These are phyloP conservation scores for Pelecanoides urinatrix DNA, from an alignment of 2,113 vertebrate species.

Conservation along the genomic window DNA sequence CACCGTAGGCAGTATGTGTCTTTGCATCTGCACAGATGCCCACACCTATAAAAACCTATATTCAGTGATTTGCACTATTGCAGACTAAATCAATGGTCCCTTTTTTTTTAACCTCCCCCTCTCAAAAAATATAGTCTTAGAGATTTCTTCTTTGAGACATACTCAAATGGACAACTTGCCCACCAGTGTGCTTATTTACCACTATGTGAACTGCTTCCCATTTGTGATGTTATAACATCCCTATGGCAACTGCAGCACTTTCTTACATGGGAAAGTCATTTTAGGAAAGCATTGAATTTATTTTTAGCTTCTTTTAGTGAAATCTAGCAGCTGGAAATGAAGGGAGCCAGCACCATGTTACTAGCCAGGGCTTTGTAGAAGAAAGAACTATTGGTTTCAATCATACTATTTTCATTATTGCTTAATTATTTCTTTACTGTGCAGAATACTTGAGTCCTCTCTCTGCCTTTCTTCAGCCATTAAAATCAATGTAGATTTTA, in stretches of 20 bases:
- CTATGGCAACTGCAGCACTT: slow-evolving; percentile 62
- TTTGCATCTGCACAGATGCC: background rate
- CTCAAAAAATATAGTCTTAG: background rate
- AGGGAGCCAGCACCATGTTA: background rate
- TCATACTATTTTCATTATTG: background rate
- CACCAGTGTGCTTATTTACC: slow-evolving; percentile 36
- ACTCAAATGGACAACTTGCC: background rate
- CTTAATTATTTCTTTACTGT: background rate
- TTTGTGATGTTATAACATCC: slow-evolving; percentile 39
- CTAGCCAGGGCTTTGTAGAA: background rate
- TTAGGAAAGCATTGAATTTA: slow-evolving; percentile 62
- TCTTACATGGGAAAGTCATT: slow-evolving; percentile 52
- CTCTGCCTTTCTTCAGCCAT: background rate
- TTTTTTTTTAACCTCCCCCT: background rate
- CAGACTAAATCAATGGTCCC: background rate
- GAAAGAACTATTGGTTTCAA: background rate
- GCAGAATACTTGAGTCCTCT: background rate
- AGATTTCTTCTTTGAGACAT: background rate
- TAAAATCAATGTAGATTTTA: background rate
- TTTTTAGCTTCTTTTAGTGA: slow-evolving; percentile 61
- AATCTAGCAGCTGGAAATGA: slow-evolving; percentile 54
- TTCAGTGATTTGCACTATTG: background rate
- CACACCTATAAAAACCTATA: background rate
- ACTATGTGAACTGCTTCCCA: background rate
- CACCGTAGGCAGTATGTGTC: background rate